Conservation (phyloP, 2,113 vertebrate genomes). For the Monopterus albus region DNA sequence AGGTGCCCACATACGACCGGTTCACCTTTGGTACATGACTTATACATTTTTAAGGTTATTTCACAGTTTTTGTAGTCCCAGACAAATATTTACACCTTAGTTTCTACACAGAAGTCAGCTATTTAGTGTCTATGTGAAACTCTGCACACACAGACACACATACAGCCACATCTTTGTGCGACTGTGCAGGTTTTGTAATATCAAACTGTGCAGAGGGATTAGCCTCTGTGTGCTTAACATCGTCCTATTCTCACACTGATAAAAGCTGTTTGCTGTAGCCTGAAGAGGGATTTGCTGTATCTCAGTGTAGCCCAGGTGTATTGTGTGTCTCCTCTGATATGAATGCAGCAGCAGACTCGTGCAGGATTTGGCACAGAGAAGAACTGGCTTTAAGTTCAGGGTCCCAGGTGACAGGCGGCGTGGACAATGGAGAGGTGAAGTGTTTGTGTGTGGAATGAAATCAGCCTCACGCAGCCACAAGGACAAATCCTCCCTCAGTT, state of each 20-base stretch:
- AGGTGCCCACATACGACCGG: background rate
- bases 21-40: background rate
- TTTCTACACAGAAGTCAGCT: background rate
- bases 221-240: constrained; percentile 15
- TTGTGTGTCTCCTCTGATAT: constrained; percentile 17
- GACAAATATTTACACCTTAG: constrained; percentile 6
- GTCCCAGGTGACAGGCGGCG: background rate
- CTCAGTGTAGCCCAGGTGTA: constrained; percentile 22
- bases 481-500: too few relatives aligned
- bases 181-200: background rate
- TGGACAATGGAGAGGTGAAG: background rate
- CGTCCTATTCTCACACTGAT: constrained; percentile 31
- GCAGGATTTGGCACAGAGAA: constrained; percentile 4
- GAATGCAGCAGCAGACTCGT: background rate
- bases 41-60: background rate
- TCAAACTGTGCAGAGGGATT: constrained; percentile 36
- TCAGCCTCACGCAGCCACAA: too few relatives aligned
- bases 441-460: too few relatives aligned
- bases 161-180: background rate
- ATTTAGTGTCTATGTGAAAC: too few relatives aligned
- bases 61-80: background rate
- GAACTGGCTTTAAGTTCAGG: background rate
- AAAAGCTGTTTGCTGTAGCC: constrained; percentile 37
- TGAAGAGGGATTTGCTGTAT: constrained; percentile 34
- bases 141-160: background rate